Percentiles rank a stretch among this genome's conserved stretches.
phyloP scores from a whole-genome alignment of 2,888 invertebrate species.

The Pomacea canaliculata region DNA sequence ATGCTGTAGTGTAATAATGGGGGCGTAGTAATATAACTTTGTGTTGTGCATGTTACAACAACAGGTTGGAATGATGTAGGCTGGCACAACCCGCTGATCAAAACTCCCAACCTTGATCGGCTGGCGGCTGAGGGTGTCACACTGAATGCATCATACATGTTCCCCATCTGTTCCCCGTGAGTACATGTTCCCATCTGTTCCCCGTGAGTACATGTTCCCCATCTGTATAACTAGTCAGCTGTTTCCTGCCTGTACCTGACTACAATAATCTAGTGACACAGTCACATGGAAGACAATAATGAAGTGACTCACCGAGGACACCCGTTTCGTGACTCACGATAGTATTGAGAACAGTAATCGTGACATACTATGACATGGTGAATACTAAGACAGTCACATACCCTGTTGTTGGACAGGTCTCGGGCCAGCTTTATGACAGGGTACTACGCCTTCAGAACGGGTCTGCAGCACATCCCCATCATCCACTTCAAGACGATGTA shows the following conservation, averaged over 20 bases:
- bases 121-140: constrained; percentile 13
- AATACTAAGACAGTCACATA: no score
- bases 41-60: background rate
- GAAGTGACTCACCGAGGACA: no score
- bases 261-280: no score
- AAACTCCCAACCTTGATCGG: constrained; percentile 18
- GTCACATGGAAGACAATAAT: no score
- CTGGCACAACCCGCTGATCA: constrained; percentile 20
- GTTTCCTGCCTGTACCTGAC: no score
- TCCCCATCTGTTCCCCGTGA: constrained; percentile 17
- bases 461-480: constrained; percentile 20
- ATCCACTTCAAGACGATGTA: constrained; percentile 21
- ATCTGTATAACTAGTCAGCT: no score
- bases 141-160: constrained; percentile 19
- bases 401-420: background rate
- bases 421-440: constrained; percentile 22
- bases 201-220: background rate
- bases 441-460: constrained; percentile 16
- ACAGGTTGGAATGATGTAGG: constrained; percentile 25
- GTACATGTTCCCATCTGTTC: constrained; percentile 12
- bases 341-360: no score
- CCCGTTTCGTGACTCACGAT: no score
- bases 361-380: no score
- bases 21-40: no score
- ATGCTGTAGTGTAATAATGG: no score